Percentiles rank a stretch among this genome's conserved stretches.
These are phyloP conservation scores for Onychostruthus taczanowskii DNA, from an alignment of 2,113 vertebrate species.

Conservation along the genomic window DNA sequence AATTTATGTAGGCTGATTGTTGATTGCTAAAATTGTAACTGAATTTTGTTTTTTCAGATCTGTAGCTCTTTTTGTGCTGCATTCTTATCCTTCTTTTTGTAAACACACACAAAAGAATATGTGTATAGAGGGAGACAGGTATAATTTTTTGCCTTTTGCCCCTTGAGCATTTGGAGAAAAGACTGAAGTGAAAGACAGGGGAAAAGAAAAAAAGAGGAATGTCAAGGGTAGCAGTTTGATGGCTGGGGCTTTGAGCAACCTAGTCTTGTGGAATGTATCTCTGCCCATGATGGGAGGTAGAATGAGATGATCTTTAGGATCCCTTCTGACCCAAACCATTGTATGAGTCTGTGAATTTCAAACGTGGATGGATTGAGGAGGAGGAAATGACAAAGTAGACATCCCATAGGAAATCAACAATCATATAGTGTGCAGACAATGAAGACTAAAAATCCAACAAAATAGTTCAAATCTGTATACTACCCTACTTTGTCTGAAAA, in stretches of 20 bases:
- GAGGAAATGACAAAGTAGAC: not conserved
- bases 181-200: not conserved
- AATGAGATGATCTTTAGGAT: not conserved
- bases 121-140: not conserved
- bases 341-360: not conserved
- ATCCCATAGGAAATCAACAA: not conserved
- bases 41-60: conserved; percentile 31
- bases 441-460: not conserved
- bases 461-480: not conserved
- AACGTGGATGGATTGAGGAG: not conserved
- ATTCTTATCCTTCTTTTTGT: not conserved
- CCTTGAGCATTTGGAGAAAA: not conserved
- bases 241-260: not conserved
- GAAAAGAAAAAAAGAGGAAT: not conserved
- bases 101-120: not conserved
- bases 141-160: not conserved
- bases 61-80: not conserved
- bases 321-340: not conserved
- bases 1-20: conserved; percentile 51
- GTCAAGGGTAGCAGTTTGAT: not conserved
- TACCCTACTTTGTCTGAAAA: not conserved
- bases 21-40: conserved; percentile 40
- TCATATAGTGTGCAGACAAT: not conserved
- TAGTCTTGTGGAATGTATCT: not conserved
- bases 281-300: not conserved